Evolutionary conservation across 2,113 vertebrate species (phyloP).

Genomic region (Nothoprocta perdicaria): DNA sequence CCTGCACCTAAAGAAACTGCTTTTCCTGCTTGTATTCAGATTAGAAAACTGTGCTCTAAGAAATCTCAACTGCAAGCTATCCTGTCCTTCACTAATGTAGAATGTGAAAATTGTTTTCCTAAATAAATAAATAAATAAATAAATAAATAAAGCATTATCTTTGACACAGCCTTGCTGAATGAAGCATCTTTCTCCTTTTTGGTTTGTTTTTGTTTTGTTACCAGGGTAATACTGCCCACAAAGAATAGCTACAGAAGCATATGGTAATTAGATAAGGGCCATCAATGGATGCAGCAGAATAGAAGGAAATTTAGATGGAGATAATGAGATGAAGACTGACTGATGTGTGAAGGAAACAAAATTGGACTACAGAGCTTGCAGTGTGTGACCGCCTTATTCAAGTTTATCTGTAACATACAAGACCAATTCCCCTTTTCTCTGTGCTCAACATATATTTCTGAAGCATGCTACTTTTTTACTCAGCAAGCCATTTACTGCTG

Average conservation of each 20-base stretch:
- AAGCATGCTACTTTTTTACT: not conserved
- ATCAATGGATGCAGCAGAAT: not conserved
- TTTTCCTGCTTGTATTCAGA: not conserved
- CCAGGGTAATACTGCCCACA: not conserved
- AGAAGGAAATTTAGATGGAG: constrained; percentile 18
- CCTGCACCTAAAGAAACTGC: not conserved
- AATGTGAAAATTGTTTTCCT: not conserved
- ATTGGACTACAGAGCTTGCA: not conserved
- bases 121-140: not conserved
- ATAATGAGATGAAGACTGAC: not conserved
- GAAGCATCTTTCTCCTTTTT: not conserved
- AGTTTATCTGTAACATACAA: not conserved
- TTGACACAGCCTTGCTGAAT: not conserved
- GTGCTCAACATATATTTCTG: not conserved
- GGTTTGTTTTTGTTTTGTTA: constrained; percentile 3
- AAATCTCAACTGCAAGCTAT: not conserved
- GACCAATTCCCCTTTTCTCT: not conserved
- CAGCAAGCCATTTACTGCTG: not conserved
- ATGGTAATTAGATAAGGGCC: constrained; percentile 27
- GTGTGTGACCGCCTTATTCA: constrained; percentile 1
- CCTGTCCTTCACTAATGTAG: not conserved
- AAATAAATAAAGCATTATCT: not conserved
- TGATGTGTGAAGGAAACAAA: not conserved
- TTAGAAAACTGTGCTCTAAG: not conserved
- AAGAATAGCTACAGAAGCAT: not conserved